Base-by-base conservation (phyloP, 2,797 vertebrate genomes). In the Thalassophryne amazonica region DNA sequence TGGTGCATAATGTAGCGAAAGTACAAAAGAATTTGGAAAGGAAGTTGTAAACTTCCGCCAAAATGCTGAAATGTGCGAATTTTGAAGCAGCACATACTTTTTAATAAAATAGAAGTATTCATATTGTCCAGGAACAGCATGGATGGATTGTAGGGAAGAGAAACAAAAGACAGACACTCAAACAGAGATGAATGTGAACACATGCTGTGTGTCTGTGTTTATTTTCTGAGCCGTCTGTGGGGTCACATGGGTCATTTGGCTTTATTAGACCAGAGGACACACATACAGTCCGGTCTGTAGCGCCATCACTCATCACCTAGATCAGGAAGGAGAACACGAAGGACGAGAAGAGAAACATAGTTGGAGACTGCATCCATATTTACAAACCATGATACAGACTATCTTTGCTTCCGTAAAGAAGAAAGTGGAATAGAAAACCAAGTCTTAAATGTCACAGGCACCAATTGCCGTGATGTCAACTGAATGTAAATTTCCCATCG, bases 251-350 rank as follows among this genome's bases (percentile, higher is more conserved):
- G 10, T 63, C 48, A 45, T 70, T 73, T 72, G 40, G 29, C 12
- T 4, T 50, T 53, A 64, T 49, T 69, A 76, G 73, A 81, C 78
- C 43, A 11, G 49, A 65, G 14, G 17, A 62, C 39, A 54, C 38
- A 28, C 36, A 73, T 43, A 75, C 73, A 47, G 21, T 52, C 57
- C 40, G 45, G 39, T 12, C 28, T 70, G 45, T 5, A 18, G 64
- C 37, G 43, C 35, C 43, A 48, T 72, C 35, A 22, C 18, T 54
- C 23, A 34, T 62, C 64, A 70, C 76, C 65, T 67, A 70, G 51
- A 10, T 29, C 32, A 48, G 52, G 60, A 52, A 56, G 42, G 15
- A 9, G 8, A 18, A 15, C 18, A n/a, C 18, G 12, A 28, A 7
- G 27, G 43, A 1, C 2, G 5, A 15, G 6, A 50, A 47, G 18